A percentile compares a stretch with the other conserved stretches of the same genome.
phyloP scores from a whole-genome alignment of 2,113 vertebrate genomes.

The Campylomormyrus tamandua region DNA sequence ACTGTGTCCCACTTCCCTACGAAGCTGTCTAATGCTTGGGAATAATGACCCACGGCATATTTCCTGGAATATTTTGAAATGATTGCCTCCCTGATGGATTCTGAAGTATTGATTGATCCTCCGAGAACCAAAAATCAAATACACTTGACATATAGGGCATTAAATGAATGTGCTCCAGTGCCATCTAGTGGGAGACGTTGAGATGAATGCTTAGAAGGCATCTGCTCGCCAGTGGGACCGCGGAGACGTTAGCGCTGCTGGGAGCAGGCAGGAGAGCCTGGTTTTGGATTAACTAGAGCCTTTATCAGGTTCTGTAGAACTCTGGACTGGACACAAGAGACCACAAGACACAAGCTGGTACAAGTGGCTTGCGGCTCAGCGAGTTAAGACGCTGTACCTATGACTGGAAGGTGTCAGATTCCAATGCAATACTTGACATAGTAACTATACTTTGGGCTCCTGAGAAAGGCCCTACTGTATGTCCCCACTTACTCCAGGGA shows the following conservation, averaged over 20 bases:
- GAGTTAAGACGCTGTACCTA: not conserved
- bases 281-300: not conserved
- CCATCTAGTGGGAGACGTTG: conserved; percentile 25
- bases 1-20: conserved; percentile 14
- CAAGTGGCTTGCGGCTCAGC: not conserved
- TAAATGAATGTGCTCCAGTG: conserved; percentile 20
- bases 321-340: not conserved
- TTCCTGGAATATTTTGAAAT: conserved; percentile 45
- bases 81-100: conserved; percentile 35
- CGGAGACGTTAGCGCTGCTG: not conserved
- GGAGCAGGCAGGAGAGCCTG: not conserved
- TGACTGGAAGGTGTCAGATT: not conserved
- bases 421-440: not conserved
- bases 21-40: conserved; percentile 19
- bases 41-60: conserved; percentile 28
- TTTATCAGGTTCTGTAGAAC: not conserved
- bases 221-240: not conserved
- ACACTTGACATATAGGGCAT: conserved; percentile 29
- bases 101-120: conserved; percentile 34
- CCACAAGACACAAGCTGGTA: not conserved
- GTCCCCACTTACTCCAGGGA: not conserved
- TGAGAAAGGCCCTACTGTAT: not conserved
- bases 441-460: not conserved
- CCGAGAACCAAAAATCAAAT: conserved; percentile 22
- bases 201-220: not conserved